Evolutionary conservation across 2,888 invertebrate species (phyloP).

Genomic region (Bombylius discolor): DNA sequence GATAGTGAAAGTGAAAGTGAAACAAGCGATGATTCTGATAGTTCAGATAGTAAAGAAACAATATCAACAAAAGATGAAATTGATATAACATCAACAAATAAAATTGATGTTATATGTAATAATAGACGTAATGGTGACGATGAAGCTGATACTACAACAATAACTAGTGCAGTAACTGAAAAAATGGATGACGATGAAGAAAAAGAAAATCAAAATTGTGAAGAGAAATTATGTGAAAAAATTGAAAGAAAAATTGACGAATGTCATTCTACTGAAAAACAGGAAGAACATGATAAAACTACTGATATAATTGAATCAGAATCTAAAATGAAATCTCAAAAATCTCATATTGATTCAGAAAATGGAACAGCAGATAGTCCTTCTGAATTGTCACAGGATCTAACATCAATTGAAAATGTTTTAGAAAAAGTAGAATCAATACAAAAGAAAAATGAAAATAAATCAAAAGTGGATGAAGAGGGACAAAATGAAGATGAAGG

Average conservation of each 20-base stretch:
- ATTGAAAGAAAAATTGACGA: no score
- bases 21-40: slow-evolving; percentile 21
- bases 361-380: no score
- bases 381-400: no score
- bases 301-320: no score
- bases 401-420: no score
- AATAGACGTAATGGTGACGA: neutral
- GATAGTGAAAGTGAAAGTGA: slow-evolving; percentile 23
- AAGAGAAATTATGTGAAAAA: no score
- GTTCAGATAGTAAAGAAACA: slow-evolving; percentile 3
- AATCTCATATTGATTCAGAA: no score
- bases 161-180: neutral
- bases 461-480: neutral
- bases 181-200: neutral
- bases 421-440: no score
- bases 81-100: neutral
- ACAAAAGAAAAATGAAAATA: no score
- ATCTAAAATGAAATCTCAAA: no score
- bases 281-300: no score
- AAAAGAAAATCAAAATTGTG: neutral
- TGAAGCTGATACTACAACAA: neutral
- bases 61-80: neutral
- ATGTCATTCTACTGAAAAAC: no score
- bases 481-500: slow-evolving; percentile 10
- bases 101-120: neutral